Evolutionary conservation across 2,797 vertebrate species (phyloP), one percentile per base, ranked within the genome.

Genomic region (Percopsis omiscomaycus): DNA sequence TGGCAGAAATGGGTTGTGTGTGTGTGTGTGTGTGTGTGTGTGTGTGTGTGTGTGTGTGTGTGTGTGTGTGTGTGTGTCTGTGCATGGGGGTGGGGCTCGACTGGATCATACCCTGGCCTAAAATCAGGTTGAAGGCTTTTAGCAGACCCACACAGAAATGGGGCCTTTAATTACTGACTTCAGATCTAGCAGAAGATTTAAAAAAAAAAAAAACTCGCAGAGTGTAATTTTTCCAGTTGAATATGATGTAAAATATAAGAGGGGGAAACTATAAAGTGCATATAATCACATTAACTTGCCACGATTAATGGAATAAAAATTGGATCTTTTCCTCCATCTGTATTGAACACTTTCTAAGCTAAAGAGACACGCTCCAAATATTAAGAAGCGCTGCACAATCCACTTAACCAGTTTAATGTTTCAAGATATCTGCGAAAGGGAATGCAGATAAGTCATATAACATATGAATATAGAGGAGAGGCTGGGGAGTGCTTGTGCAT

Each of bases 281-380:
- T 77, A 89, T 92, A 92, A 92, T 91, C 90, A 92, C 86, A 90
- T 92, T 91, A 91, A 82, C 82, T 86, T 80, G 69, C 58, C 60
- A 73, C 87, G 87, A 90, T 89, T 90, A 90, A 87, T 91, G 80
- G 82, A 89, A 84, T 87, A 85, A 87, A 88, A 83, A 55, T 84
- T 69, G 77, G 85, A 90, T 88, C 84, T 86, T 73, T 71, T 61
- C 44, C 55, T 62, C 78, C 73, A 80, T 83, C 80, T 83, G 82
- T 66, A 82, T 46, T 82, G 75, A 88, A 87, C 77, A 72, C 64
- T 80, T 82, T 78, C 74, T 74, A 53, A 50, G 64, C 76, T 61
- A 59, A 32, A 50, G 73, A 79, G 78, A 85, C 78, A 82, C 60
- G 79, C 69, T 82, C 70, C 61, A 86, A 87, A 86, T 82, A 75